Base-by-base conservation (phyloP, 2,797 vertebrate genomes). In the Nyctibius grandis region DNA sequence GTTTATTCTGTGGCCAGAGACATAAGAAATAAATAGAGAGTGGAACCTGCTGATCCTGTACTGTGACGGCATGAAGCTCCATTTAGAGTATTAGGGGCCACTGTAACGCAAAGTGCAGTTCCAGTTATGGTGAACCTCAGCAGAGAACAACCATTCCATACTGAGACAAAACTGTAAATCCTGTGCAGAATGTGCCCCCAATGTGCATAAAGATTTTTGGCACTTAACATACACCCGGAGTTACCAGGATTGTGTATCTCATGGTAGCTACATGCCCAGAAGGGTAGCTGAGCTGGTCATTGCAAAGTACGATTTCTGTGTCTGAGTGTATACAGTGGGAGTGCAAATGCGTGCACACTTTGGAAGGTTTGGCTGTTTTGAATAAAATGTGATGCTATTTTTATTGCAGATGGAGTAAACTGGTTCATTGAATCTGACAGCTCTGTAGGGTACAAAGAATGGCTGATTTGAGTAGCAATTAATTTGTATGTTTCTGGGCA, bases 1-100 rank as follows among this genome's bases (percentile, higher is more conserved):
- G 85, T 96, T 96, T 96, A 84, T 97, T 94, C 67, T 86, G 75
- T 88, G 76, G 80, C 78, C 79, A 82, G 42, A 89, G 38, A 87
- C 34, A 81, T 61, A 91, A 93, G 96, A 87, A 94, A 68, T 59
- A 91, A 85, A 91, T 31, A 85, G 85, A 73, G 77, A 85, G 61
- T 89, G 68, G 74, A 93, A 81, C 19, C 73, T 89, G 53, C 73
- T 85, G 65, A 50, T 91, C 60, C 31, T 65, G 19, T 84, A 12
- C 22, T 33, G 47, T 78, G 81, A 51, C 0, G 29, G 64, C 87
- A 65, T 73, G 72, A 75, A 89, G 31, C 74, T 92, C 53, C 40
- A 45, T 90, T 88, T 96, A 78, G 69, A 83, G 78, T 78, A 36
- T 87, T 73, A 47, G 9, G 73, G 25, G n/a, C 65, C 85, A 53